phyloP scores from a whole-genome alignment of 2,888 invertebrate genomes.

The Phymatocera aterrima region DNA sequence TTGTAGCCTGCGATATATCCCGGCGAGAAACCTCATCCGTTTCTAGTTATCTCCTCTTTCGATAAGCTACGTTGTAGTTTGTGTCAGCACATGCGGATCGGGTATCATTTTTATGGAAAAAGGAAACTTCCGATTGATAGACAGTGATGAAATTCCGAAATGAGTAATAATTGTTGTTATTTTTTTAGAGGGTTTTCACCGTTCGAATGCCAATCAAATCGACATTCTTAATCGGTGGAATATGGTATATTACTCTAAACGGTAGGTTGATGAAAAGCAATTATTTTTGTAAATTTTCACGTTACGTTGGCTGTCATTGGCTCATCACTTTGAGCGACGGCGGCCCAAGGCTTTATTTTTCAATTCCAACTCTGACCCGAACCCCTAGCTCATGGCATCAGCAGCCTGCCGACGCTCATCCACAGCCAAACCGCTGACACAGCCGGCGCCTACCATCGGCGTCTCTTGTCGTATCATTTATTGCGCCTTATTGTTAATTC shows the following conservation, averaged over 20 bases:
- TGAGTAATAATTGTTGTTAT: background rate
- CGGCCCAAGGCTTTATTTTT: slow-evolving; percentile 71
- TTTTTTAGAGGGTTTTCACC: background rate
- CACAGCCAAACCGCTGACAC: slow-evolving; percentile 30
- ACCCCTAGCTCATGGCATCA: slow-evolving; percentile 51
- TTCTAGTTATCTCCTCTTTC: background rate
- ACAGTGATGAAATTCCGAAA: too few species aligned
- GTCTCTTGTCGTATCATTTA: slow-evolving; percentile 16
- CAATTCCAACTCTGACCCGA: slow-evolving; percentile 68
- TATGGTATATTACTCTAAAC: slow-evolving; percentile 24
- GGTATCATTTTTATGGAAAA: too few species aligned
- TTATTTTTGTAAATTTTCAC: slow-evolving; percentile 65
- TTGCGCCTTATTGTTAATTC: slow-evolving; percentile 27
- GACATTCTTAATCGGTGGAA: background rate
- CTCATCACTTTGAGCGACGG: slow-evolving; percentile 70
- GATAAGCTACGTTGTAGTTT: background rate
- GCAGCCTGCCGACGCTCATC: slow-evolving; percentile 35
- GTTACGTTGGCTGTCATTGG: slow-evolving; percentile 70
- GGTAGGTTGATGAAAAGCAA: slow-evolving; percentile 43
- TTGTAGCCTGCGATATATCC: background rate
- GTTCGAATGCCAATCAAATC: background rate
- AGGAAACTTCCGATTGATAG: too few species aligned
- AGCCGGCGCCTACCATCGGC: slow-evolving; percentile 23
- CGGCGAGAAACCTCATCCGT: background rate
- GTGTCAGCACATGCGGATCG: too few species aligned